Percentiles rank a stretch among this genome's conserved stretches.
These are phyloP conservation scores for Latrodectus elegans DNA, from an alignment of 2,888 invertebrate genomes.

Conservation along the genomic window DNA sequence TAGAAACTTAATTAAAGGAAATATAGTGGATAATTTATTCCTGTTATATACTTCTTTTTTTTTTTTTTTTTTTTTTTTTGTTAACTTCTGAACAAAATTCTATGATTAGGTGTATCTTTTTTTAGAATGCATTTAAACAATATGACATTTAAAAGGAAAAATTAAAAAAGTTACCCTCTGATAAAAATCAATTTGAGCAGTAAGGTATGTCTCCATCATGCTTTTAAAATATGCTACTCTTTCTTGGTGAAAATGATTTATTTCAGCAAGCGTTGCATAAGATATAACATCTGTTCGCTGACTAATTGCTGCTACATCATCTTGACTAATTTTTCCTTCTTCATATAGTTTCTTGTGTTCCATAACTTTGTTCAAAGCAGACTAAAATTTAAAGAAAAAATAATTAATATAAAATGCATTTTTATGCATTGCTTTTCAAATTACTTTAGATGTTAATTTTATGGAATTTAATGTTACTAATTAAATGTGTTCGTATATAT, in stretches of 20 bases:
- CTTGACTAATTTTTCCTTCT: conserved; percentile 88
- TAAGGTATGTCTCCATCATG: conserved; percentile 89
- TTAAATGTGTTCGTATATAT: too few species aligned
- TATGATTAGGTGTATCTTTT: too few species aligned
- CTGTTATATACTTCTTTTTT: too few species aligned
- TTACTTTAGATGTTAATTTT: neutral
- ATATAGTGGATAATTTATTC: too few species aligned
- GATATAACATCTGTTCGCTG: conserved; percentile 92
- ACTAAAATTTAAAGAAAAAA: conserved; percentile 73
- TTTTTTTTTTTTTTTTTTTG: too few species aligned
- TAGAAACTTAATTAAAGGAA: too few species aligned
- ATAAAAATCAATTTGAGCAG: conserved; percentile 93
- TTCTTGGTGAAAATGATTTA: conserved; percentile 92
- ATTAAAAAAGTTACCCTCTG: conserved; percentile 80
- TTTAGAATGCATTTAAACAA: too few species aligned
- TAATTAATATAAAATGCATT: conserved; percentile 16
- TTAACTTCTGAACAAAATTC: too few species aligned
- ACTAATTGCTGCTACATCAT: conserved; percentile 86
- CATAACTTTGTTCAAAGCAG: conserved; percentile 86
- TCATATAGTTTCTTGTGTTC: conserved; percentile 88
- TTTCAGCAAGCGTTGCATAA: conserved; percentile 94
- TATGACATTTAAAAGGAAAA: too few species aligned
- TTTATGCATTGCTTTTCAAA: too few species aligned
- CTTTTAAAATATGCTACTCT: conserved; percentile 88
- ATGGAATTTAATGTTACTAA: too few species aligned